A percentile compares a stretch with the other conserved stretches of the same genome.
phyloP scores from a whole-genome alignment of 1,140 invertebrate genomes.

The Bombus consobrinus region DNA sequence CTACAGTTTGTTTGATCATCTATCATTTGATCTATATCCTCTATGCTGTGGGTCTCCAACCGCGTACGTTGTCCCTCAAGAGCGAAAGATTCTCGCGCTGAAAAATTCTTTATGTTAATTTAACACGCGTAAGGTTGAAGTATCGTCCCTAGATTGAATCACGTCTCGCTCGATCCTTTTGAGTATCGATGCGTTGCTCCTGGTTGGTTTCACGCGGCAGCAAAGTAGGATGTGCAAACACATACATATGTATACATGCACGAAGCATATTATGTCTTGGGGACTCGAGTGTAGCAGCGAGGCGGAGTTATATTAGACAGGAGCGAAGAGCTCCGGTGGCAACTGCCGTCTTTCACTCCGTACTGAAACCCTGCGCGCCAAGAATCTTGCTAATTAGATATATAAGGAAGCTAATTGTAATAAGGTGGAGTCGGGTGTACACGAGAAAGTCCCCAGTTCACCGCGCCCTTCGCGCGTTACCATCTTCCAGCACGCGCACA shows the following conservation, averaged over 20 bases:
- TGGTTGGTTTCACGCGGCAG: not conserved
- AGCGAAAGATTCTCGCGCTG: too few relatives aligned
- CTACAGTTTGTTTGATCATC: too few relatives aligned
- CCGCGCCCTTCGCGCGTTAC: slow-evolving; percentile 18
- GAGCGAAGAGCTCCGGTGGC: slow-evolving; percentile 75
- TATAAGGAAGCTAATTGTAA: slow-evolving; percentile 80
- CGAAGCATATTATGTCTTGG: slow-evolving; percentile 65
- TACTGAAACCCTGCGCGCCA: slow-evolving; percentile 74
- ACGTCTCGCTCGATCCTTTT: not conserved
- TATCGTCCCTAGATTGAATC: not conserved
- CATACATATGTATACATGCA: slow-evolving; percentile 28
- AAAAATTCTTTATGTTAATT: not conserved
- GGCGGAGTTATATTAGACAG: slow-evolving; percentile 73
- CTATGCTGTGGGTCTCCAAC: too few relatives aligned
- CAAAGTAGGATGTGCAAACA: slow-evolving; percentile 36
- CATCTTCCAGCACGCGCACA: slow-evolving; percentile 46
- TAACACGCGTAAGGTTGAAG: not conserved
- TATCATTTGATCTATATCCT: too few relatives aligned
- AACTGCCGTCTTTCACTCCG: slow-evolving; percentile 78
- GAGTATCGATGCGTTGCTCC: not conserved
- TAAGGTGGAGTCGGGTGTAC: slow-evolving; percentile 79
- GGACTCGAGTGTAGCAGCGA: slow-evolving; percentile 56
- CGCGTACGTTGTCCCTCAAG: too few relatives aligned
- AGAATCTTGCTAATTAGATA: slow-evolving; percentile 81
- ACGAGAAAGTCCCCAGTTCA: slow-evolving; percentile 54